phyloP scores from a whole-genome alignment of 2,113 vertebrate genomes.

The Glareola pratincola region DNA sequence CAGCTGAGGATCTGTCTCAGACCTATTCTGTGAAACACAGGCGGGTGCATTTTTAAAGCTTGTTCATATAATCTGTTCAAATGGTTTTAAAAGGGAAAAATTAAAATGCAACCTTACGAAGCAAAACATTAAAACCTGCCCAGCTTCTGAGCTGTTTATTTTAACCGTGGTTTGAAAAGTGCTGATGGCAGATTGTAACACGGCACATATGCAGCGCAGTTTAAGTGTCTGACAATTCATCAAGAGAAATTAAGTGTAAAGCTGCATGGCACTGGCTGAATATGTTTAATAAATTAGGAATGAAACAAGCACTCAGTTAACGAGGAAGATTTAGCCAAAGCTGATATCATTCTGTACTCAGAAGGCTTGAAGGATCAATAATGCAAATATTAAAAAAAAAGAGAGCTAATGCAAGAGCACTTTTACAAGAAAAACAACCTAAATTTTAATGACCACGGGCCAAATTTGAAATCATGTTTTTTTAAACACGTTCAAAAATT shows the following conservation, averaged over 20 bases:
- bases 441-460: neutral
- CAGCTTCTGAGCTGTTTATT: neutral
- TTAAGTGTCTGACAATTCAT: conserved; percentile 19
- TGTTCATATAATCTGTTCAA: neutral
- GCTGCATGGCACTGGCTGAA: conserved; percentile 11
- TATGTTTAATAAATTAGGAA: conserved; percentile 50
- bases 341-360: neutral
- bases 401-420: neutral
- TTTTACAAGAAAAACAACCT: neutral
- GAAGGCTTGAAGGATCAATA: conserved; percentile 26
- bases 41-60: neutral
- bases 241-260: conserved; percentile 42
- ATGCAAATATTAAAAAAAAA: conserved; percentile 5
- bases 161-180: neutral
- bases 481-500: neutral
- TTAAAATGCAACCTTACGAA: conserved; percentile 7
- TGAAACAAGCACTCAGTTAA: neutral
- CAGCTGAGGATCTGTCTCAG: neutral
- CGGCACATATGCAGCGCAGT: neutral
- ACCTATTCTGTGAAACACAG: neutral
- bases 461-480: neutral
- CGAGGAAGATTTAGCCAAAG: neutral
- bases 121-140: conserved; percentile 11
- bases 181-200: neutral
- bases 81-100: neutral